Conservation (phyloP, 2,797 vertebrate genomes). For the Chromis chromis region DNA sequence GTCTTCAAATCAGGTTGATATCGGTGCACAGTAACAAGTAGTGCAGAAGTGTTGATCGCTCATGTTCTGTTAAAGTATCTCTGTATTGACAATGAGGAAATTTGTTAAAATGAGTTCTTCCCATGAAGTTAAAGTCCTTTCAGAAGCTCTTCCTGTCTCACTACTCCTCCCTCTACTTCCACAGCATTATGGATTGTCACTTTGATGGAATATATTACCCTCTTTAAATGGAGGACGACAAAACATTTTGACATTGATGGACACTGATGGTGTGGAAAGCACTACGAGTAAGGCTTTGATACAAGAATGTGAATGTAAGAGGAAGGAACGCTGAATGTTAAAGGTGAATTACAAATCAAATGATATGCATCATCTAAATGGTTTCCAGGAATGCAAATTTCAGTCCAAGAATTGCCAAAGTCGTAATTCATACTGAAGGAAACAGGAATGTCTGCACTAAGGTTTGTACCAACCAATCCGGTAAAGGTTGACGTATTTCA, state of each 20-base stretch:
- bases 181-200: slow-evolving; percentile 28
- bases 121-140: not conserved
- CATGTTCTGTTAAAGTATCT: not conserved
- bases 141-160: not conserved
- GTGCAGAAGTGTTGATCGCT: not conserved
- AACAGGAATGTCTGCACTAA: not conserved
- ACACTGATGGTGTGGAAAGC: slow-evolving; percentile 12
- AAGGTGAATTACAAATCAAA: slow-evolving; percentile 7
- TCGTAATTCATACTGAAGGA: too few relatives aligned
- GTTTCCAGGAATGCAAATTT: too few relatives aligned
- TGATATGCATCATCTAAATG: not conserved
- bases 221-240: slow-evolving; percentile 5
- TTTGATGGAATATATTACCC: slow-evolving; percentile 34
- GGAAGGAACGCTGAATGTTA: too few relatives aligned
- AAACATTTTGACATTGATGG: slow-evolving; percentile 21
- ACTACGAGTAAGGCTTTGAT: slow-evolving; percentile 5
- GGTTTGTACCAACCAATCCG: too few relatives aligned
- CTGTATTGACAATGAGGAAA: not conserved
- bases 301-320: not conserved
- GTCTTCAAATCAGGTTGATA: not conserved
- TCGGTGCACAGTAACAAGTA: not conserved
- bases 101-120: not conserved
- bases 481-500: not conserved
- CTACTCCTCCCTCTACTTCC: not conserved
- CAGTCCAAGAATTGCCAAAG: too few relatives aligned